These are phyloP conservation scores for Tonatia bakeri DNA, from an alignment of 2,113 vertebrate genomes.

Conservation along the genomic window DNA sequence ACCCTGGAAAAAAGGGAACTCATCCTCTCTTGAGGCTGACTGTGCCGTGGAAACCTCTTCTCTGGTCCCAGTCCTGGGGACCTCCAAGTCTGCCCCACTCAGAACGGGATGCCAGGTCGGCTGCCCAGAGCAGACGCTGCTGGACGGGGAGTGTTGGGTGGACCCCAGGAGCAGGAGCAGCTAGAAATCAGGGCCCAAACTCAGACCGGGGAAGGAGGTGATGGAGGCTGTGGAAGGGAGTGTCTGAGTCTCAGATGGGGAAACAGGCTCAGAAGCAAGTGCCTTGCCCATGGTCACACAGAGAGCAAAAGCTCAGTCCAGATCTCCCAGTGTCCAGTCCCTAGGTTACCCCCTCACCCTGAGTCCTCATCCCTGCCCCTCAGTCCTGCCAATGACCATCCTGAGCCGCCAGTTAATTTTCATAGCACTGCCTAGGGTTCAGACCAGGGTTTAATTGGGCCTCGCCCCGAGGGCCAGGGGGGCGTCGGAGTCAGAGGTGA, in stretches of 20 bases:
- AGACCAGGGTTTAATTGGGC: neutral
- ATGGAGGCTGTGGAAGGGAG: neutral
- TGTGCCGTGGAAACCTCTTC: neutral
- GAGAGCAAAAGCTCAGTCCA: neutral
- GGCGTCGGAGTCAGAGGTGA: neutral
- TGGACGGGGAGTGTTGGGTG: neutral
- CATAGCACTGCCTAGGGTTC: accelerated
- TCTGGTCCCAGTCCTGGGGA: neutral
- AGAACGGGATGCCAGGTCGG: neutral
- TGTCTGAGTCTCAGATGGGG: neutral
- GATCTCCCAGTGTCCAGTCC: neutral
- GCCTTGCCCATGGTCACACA: neutral
- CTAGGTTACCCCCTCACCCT: neutral
- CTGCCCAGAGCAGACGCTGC: neutral
- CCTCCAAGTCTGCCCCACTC: neutral
- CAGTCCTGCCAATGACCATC: neutral
- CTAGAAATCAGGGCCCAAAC: neutral
- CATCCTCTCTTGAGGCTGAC: neutral
- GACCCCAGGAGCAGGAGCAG: neutral
- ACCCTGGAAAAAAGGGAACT: neutral
- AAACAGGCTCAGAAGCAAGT: neutral
- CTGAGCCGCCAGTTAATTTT: neutral
- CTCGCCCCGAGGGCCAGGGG: neutral
- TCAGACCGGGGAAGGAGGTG: neutral
- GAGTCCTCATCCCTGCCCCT: neutral